Conservation (phyloP, 2,113 vertebrate species). For the Orthonyx spaldingii region DNA sequence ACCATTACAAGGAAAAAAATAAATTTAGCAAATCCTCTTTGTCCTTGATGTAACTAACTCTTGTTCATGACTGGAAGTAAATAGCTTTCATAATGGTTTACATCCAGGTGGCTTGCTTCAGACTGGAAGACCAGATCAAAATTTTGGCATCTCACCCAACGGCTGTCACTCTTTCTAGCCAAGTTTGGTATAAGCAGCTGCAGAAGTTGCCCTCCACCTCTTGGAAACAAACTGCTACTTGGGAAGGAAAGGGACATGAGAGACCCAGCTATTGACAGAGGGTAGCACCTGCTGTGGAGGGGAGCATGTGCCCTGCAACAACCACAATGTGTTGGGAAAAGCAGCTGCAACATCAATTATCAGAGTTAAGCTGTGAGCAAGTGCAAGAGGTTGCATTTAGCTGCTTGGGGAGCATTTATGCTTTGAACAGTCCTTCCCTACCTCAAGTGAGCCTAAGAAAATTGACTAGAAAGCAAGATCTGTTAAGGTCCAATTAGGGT, state of each 20-base stretch:
- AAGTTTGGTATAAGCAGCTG: background rate
- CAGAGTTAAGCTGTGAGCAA: background rate
- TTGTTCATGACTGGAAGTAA: background rate
- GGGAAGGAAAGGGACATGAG: background rate
- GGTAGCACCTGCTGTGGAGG: background rate
- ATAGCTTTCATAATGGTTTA: background rate
- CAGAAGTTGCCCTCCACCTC: background rate
- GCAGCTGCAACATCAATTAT: constrained; percentile 4
- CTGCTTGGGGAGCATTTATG: background rate
- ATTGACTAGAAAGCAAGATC: background rate
- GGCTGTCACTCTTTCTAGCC: background rate
- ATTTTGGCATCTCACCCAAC: background rate
- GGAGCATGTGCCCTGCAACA: background rate
- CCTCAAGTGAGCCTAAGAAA: background rate
- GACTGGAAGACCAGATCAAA: background rate
- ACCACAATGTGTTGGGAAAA: background rate
- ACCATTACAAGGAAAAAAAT: background rate
- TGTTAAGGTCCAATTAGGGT: background rate
- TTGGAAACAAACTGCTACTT: background rate
- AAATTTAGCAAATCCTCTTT: background rate
- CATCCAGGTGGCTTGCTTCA: background rate
- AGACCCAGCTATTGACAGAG: background rate
- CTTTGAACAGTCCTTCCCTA: background rate
- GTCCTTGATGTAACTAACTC: background rate
- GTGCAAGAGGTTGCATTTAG: background rate